Evolutionary conservation across 2,113 vertebrate genomes (phyloP).

Genomic region (Cryptoleucopteryx plumbea): DNA sequence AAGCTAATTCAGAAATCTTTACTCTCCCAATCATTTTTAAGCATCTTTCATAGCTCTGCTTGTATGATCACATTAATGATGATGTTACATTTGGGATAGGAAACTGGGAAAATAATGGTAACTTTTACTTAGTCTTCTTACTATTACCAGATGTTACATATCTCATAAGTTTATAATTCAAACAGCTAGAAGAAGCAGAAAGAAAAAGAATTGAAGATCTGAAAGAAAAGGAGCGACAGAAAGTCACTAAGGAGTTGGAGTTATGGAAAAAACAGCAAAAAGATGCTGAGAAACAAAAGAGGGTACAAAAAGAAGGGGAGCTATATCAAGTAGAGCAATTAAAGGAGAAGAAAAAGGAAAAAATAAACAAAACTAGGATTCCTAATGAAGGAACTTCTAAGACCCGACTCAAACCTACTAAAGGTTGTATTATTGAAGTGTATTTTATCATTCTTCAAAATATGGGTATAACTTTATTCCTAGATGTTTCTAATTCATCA

Average conservation of each 20-base stretch:
- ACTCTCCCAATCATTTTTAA: neutral
- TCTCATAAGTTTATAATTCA: neutral
- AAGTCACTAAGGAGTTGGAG: slow-evolving; percentile 79
- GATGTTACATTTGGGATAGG: neutral
- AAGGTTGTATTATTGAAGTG: slow-evolving; percentile 42
- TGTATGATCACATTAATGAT: neutral
- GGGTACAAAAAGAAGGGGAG: neutral
- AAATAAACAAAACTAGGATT: neutral
- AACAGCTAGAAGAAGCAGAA: slow-evolving; percentile 87
- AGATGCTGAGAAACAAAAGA: slow-evolving; percentile 54
- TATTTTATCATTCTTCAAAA: neutral
- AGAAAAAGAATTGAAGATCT: slow-evolving; percentile 80
- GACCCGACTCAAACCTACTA: neutral
- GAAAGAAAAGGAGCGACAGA: slow-evolving; percentile 81
- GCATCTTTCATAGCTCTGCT: neutral
- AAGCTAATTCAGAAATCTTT: neutral
- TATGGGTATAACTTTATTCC: neutral
- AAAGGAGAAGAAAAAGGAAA: slow-evolving; percentile 17
- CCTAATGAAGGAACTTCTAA: neutral
- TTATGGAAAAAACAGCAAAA: slow-evolving; percentile 77
- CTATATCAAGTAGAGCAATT: neutral
- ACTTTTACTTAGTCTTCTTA: neutral
- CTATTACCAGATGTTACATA: neutral
- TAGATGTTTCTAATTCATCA: neutral
- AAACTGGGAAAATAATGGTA: neutral